These are phyloP conservation scores for Vombatus ursinus DNA, from an alignment of 2,113 vertebrate genomes.

Conservation along the genomic window DNA sequence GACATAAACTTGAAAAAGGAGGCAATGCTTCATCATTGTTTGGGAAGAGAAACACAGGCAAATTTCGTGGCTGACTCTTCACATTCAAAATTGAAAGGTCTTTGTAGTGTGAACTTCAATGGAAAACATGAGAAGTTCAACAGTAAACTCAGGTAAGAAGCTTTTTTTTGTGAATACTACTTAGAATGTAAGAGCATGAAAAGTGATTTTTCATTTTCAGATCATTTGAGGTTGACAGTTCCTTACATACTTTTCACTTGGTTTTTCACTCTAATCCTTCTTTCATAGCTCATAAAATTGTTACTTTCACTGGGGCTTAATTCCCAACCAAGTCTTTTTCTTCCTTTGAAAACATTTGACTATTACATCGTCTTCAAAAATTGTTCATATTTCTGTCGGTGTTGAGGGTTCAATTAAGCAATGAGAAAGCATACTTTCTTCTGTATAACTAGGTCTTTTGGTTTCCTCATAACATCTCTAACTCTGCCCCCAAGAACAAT, in stretches of 20 bases:
- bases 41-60: slow-evolving; percentile 49
- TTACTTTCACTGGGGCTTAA: not conserved
- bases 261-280: not conserved
- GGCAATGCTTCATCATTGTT: not conserved
- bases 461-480: not conserved
- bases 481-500: not conserved
- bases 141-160: slow-evolving; percentile 56
- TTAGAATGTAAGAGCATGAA: not conserved
- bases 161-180: slow-evolving; percentile 4
- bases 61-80: slow-evolving; percentile 30
- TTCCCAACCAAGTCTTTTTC: not conserved
- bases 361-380: not conserved
- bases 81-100: slow-evolving; percentile 10
- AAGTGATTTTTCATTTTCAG: not conserved
- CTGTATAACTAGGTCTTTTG: not conserved
- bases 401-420: not conserved
- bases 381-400: not conserved
- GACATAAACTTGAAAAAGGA: slow-evolving; percentile 70
- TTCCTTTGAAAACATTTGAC: slow-evolving; percentile 8
- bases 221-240: not conserved
- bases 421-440: not conserved
- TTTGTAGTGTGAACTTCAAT: slow-evolving; percentile 48
- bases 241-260: not conserved
- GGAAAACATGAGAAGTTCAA: slow-evolving; percentile 26
- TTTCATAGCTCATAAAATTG: not conserved